Evolutionary conservation across 2,113 vertebrate species (phyloP).

Genomic region (Gallinago media): DNA sequence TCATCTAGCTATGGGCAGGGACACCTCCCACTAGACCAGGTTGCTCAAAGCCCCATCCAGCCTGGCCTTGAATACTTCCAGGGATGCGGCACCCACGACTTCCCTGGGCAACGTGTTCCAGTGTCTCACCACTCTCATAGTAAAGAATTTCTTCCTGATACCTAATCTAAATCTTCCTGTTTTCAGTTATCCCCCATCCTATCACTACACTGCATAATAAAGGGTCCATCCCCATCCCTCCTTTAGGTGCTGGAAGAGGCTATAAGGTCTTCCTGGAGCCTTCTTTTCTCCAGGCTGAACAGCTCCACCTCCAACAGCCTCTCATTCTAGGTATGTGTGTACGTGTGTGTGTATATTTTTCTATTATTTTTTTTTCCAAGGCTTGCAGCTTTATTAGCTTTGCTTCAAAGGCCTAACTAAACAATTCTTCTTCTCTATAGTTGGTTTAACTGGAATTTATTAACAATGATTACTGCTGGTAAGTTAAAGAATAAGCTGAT

Average conservation of each 20-base stretch:
- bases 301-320: background rate
- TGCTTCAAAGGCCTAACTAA: background rate
- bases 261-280: background rate
- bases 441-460: background rate
- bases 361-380: background rate
- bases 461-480: background rate
- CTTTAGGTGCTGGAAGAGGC: background rate
- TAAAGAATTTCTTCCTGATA: background rate
- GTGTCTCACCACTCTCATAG: background rate
- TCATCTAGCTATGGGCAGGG: background rate
- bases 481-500: conserved; percentile 16
- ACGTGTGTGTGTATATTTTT: background rate
- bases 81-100: background rate
- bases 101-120: background rate
- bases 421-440: background rate
- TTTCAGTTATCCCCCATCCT: background rate
- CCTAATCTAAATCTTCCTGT: background rate
- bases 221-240: background rate
- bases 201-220: background rate
- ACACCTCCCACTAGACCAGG: background rate
- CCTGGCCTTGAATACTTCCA: background rate
- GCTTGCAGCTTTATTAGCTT: background rate
- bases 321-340: background rate
- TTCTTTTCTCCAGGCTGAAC: background rate
- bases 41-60: background rate